Evolutionary conservation across 1,140 invertebrate species (phyloP).

Genomic region (Drosophila eugracilis): DNA sequence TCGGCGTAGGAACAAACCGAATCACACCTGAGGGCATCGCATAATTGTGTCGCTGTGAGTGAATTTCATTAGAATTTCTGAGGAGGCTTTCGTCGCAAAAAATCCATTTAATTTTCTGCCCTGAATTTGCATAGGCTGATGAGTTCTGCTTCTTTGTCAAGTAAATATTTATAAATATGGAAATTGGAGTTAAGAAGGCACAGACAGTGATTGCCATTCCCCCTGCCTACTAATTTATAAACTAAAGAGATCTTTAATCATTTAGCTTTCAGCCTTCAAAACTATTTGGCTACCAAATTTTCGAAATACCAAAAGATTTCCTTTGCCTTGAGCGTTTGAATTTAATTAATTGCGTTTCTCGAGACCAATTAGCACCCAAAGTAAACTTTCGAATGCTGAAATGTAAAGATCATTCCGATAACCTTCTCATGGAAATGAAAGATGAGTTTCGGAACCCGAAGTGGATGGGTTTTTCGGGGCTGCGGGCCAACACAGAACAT

Average conservation of each 20-base stretch:
- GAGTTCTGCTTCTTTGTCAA: constrained; percentile 29
- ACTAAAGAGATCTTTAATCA: not conserved
- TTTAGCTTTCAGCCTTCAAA: not conserved
- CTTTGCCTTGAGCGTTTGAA: constrained; percentile 1
- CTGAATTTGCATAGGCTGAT: constrained; percentile 63
- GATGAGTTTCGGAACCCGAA: constrained; percentile 20
- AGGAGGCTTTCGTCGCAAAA: constrained; percentile 38
- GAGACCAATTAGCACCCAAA: constrained; percentile 36
- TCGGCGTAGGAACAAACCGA: constrained; percentile 22
- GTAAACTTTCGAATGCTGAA: constrained; percentile 40
- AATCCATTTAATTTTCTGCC: constrained; percentile 50
- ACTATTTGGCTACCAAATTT: not conserved
- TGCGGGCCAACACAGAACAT: constrained; percentile 40
- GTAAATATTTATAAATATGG: not conserved
- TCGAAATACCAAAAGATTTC: not conserved
- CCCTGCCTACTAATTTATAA: no score
- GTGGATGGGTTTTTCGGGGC: constrained; percentile 6
- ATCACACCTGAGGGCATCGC: constrained; percentile 77
- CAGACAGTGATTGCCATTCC: not conserved
- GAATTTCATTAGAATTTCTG: constrained; percentile 74
- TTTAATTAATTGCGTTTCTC: constrained; percentile 36
- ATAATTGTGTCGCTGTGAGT: constrained; percentile 75
- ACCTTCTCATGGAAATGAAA: constrained; percentile 42
- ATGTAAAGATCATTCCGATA: constrained; percentile 34
- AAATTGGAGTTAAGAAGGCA: not conserved